Base-by-base conservation (phyloP, 2,888 invertebrate species). In the Meiosimyza decipiens region DNA sequence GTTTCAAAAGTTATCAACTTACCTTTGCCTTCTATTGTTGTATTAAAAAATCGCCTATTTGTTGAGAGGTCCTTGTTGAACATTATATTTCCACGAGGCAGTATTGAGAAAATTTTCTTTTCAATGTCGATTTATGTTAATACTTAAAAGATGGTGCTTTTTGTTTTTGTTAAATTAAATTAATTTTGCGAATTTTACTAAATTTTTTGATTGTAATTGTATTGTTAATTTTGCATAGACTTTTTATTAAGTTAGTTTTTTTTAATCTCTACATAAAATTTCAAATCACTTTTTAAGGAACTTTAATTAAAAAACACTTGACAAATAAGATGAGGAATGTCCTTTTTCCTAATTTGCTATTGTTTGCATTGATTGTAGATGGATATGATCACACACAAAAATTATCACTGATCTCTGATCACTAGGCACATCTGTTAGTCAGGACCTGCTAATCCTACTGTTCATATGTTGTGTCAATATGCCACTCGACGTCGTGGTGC, bases 401-500 rank as follows among this genome's bases (percentile, higher is more conserved):
- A 62, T 33, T 57, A 67, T 57, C 57, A 67, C 57, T 57, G 49
- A 63, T 49, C 47, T 18, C 15, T 49, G n/a, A 16, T 12, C 16
- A n/a, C 40, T 12, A 51, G 60, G 60, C 51, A 28, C 49, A 60
- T 40, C 51, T 51, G 51, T 70, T 62, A 51, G 50, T 47, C 52
- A 54, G 33, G 40, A 70, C 16, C 47, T 50, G 47, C 59, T 69
- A 40, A 51, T 33, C 22, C 18, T 59, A 59, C 2, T 52, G 51
- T 50, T 68, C 49, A 47, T 59, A 13, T 59, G 49, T 57, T 59
- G 57, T 16, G 71, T 67, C 73, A 40, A 12, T 69, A n/a, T 55
- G 57, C 68, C 60, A 79, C 80, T 77, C 77, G 74, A 79, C 77
- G 79, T 80, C 76, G 77, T 79, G 80, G 80, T 79, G 78, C 75